These are phyloP conservation scores for Scolopax mira DNA, from an alignment of 2,113 vertebrate genomes.

Conservation along the genomic window DNA sequence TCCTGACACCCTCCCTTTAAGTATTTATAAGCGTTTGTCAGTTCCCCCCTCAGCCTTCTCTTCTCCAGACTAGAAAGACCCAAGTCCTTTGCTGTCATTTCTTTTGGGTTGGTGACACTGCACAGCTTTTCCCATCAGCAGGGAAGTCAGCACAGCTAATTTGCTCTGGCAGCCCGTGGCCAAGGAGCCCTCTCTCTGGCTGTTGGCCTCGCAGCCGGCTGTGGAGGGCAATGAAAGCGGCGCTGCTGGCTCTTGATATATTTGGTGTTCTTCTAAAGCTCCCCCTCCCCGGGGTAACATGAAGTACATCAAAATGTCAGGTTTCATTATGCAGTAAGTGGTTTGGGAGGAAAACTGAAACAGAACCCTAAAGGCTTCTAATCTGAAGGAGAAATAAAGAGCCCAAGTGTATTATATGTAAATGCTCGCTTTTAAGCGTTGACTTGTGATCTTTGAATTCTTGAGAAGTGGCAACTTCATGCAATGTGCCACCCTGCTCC, in stretches of 20 bases:
- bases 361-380: neutral
- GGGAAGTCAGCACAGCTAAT: neutral
- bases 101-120: neutral
- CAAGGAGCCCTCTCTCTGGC: neutral
- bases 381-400: neutral
- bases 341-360: neutral
- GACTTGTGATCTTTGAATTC: neutral
- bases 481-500: neutral
- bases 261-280: neutral
- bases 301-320: neutral
- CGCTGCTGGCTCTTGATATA: neutral
- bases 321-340: neutral
- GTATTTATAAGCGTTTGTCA: too few species aligned
- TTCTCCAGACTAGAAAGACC: too few species aligned
- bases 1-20: too few species aligned
- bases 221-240: neutral
- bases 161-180: neutral
- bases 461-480: neutral
- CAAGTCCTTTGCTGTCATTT: neutral
- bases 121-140: neutral
- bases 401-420: neutral
- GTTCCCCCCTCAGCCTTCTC: too few species aligned
- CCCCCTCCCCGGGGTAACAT: neutral
- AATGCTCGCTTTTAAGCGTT: neutral
- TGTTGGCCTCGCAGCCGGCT: neutral